Percentiles rank a stretch among this genome's conserved stretches.
phyloP scores from a whole-genome alignment of 2,888 invertebrate genomes.

The Orthosia gracilis region DNA sequence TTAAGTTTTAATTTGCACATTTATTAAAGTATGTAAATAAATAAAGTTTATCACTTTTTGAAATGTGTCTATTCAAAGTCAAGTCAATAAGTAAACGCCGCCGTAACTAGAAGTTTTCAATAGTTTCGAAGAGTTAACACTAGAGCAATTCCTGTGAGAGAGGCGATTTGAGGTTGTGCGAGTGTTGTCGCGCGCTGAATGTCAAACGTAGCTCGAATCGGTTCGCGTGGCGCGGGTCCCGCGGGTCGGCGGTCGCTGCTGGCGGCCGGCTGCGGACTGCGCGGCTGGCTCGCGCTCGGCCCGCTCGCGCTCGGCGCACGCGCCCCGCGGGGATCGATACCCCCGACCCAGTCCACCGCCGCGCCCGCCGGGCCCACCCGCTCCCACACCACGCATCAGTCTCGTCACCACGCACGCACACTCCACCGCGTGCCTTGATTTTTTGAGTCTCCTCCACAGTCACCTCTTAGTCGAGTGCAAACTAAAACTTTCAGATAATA shows the following conservation, averaged over 20 bases:
- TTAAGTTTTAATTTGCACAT: conserved; percentile 48
- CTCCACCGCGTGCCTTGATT: conserved; percentile 77
- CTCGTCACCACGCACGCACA: conserved; percentile 73
- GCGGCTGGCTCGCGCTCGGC: conserved; percentile 82
- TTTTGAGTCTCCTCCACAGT: conserved; percentile 74
- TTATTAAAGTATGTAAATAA: conserved; percentile 64
- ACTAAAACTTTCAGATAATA: conserved; percentile 72
- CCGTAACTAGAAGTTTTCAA: conserved; percentile 68
- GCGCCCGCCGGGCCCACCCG: conserved; percentile 79
- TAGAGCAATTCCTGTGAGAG: conserved; percentile 84
- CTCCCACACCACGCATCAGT: conserved; percentile 69
- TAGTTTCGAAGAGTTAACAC: conserved; percentile 78
- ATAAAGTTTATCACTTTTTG: conserved; percentile 76
- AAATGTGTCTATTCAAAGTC: conserved; percentile 65
- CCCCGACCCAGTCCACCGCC: conserved; percentile 84
- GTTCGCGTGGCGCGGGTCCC: conserved; percentile 64
- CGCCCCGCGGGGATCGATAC: conserved; percentile 89
- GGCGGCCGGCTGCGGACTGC: conserved; percentile 89
- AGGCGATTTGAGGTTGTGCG: conserved; percentile 84
- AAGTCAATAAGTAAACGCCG: conserved; percentile 59
- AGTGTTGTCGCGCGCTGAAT: conserved; percentile 85
- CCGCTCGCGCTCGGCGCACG: conserved; percentile 84
- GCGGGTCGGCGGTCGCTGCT: conserved; percentile 84
- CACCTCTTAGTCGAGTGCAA: conserved; percentile 70
- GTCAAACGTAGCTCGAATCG: conserved; percentile 81